Evolutionary conservation across 2,888 invertebrate species (phyloP).

Genomic region (Nemurella pictetii): DNA sequence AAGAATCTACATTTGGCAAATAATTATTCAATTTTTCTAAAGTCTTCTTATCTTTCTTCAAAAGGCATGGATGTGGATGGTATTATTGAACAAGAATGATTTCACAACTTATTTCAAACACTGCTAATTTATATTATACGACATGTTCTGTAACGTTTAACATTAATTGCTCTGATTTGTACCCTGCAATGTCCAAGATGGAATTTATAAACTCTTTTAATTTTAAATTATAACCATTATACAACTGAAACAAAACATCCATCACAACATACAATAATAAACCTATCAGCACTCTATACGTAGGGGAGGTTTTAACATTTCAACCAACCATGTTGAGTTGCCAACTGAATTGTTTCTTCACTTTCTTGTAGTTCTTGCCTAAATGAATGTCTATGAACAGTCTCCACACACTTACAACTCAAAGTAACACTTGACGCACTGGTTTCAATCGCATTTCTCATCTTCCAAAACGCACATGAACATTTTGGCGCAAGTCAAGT

Average conservation of each 20-base stretch:
- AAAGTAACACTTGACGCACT: neutral
- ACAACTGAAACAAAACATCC: neutral
- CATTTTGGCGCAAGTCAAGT: constrained; percentile 74
- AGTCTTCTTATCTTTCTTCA: no score
- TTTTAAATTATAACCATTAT: neutral
- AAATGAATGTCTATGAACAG: neutral
- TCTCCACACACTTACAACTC: neutral
- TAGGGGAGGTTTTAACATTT: neutral
- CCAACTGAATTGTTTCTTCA: neutral
- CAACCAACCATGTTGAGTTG: neutral
- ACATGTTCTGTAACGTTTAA: neutral
- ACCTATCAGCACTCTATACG: neutral
- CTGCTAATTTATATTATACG: neutral
- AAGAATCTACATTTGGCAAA: no score
- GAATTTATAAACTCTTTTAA: neutral
- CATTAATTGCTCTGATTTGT: neutral
- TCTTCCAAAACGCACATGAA: constrained; percentile 80
- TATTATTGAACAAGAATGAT: no score
- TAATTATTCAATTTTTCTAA: no score
- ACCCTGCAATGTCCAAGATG: constrained; percentile 20
- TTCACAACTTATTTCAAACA: no score
- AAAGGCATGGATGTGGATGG: no score
- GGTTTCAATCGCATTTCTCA: constrained; percentile 32
- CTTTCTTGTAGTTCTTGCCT: neutral
- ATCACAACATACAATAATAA: neutral